Evolutionary conservation across 2,888 invertebrate genomes (phyloP).

Genomic region (Rhyacophila evoluta): DNA sequence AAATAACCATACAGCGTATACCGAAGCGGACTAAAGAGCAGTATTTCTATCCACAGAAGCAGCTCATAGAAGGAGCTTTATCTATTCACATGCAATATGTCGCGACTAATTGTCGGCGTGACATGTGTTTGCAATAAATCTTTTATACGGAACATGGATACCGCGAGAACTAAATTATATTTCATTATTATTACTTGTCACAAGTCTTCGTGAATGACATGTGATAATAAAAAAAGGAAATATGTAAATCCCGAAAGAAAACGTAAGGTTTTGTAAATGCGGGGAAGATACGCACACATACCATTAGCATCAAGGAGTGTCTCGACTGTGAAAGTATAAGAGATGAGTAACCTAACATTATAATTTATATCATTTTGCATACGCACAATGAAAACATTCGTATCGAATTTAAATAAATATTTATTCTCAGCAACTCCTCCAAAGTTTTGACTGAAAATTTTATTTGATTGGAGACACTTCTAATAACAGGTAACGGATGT

Average conservation of each 20-base stretch:
- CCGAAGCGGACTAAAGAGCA: not conserved
- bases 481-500: no score
- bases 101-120: constrained; percentile 49
- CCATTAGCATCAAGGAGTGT: no score
- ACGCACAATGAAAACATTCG: no score
- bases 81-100: constrained; percentile 39
- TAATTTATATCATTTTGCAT: no score
- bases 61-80: not conserved
- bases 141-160: constrained; percentile 34
- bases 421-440: no score
- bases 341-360: no score
- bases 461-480: no score
- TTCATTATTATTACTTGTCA: constrained; percentile 33
- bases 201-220: constrained; percentile 26
- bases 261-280: no score
- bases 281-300: no score
- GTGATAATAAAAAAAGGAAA: not conserved
- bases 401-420: no score
- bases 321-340: no score
- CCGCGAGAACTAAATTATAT: constrained; percentile 36
- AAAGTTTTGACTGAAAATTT: no score
- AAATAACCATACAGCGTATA: not conserved
- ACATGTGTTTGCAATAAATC: constrained; percentile 50
- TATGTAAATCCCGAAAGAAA: not conserved
- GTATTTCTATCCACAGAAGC: not conserved